Base-by-base conservation (phyloP, 2,888 invertebrate species). In the Thymelicus sylvestris region DNA sequence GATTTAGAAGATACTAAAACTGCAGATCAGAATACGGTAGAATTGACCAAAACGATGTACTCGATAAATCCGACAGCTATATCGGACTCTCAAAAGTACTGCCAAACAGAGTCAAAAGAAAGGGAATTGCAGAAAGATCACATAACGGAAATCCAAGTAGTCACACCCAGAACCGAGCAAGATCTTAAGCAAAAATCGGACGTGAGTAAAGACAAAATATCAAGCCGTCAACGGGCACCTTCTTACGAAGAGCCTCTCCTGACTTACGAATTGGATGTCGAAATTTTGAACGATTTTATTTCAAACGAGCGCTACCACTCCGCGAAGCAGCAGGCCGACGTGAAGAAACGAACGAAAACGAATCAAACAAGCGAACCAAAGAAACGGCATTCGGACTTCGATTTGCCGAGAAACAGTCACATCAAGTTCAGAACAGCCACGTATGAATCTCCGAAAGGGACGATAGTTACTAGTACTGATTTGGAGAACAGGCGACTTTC, bases 101-200 rank as follows among this genome's bases (percentile, higher is more conserved):
- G 78, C 19, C 84, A 82, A 79, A 76, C 78, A 7, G 86, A 84
- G 50, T 76, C 77, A 15, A 78, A 83, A 71, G 80, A 84, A 44
- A 74, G 78, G 15, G 81, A 84, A 72, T 73, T 77, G 44, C 82
- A 82, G 50, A 86, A 94, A 79, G 95, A 96, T 39, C 96, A 96
- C 80, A 94, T 97, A 47, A 97, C 96, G 55, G 97, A 97, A 88
- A 97, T 97, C 72, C 96, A 96, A 87, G 96, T 96, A 0, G 88
- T 95, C 2, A 95, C 95, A 15, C 94, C 95, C 6, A 88, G 90
- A 60, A 91, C 84, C 67, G 94, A 88, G 76, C 90, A 89, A 77
- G 77, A 78, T 19, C 75, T 76, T 12, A 85, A 85, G 74, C 81
- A 88, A 66, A 85, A 86, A 79, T 74, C 85, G 31, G 81, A 84